Evolutionary conservation across 2,888 invertebrate genomes (phyloP).

Genomic region (Sericinus montela): DNA sequence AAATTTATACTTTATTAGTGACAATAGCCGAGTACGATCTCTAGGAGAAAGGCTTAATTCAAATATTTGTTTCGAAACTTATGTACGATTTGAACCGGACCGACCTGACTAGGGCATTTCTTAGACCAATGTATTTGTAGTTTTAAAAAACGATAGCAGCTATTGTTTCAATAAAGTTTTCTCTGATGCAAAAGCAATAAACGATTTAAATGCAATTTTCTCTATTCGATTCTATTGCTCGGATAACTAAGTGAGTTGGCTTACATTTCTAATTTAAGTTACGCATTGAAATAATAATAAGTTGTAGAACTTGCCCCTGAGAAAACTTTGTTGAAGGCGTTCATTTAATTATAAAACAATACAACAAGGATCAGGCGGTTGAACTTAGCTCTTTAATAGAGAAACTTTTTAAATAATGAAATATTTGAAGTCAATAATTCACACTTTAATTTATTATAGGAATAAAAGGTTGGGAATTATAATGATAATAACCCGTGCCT

Average conservation of each 20-base stretch:
- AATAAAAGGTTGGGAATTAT: neutral
- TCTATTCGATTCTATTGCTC: conserved; percentile 15
- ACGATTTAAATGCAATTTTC: conserved; percentile 17
- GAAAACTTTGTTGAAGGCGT: conserved; percentile 16
- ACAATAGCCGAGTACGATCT: too few species aligned
- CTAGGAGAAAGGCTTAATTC: too few species aligned
- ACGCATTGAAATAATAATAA: conserved; percentile 19
- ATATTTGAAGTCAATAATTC: conserved; percentile 9
- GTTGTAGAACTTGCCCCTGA: conserved; percentile 10
- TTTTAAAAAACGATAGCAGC: too few species aligned
- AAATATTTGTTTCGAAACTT: too few species aligned
- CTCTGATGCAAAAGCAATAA: conserved; percentile 11
- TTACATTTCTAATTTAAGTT: conserved; percentile 18
- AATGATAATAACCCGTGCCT: too few species aligned
- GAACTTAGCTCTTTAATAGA: conserved; percentile 16
- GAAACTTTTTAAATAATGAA: conserved; percentile 14
- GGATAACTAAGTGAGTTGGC: conserved; percentile 10
- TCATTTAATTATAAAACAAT: conserved; percentile 19
- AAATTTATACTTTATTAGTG: too few species aligned
- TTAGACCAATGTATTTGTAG: too few species aligned
- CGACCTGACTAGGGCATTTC: too few species aligned
- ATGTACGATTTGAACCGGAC: too few species aligned
- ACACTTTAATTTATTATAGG: conserved; percentile 3
- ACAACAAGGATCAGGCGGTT: conserved; percentile 16
- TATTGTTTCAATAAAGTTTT: conserved; percentile 3